These are phyloP conservation scores for Heloderma charlesbogerti DNA, from an alignment of 2,113 vertebrate genomes.

Conservation along the genomic window DNA sequence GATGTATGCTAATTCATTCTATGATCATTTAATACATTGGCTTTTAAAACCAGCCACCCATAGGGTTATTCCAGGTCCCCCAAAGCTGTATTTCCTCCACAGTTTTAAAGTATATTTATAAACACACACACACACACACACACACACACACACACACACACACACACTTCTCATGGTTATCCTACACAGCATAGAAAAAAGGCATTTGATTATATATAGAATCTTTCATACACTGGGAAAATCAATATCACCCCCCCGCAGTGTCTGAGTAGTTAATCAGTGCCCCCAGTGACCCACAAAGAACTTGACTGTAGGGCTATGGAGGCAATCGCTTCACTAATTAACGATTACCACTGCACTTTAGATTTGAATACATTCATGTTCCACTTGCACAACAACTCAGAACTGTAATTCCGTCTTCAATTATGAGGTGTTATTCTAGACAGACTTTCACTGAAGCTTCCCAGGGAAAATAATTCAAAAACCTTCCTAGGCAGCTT, in stretches of 20 bases:
- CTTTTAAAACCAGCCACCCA: background rate
- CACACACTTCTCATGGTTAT: background rate
- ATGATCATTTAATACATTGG: background rate
- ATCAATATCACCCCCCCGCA: background rate
- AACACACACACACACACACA: no score
- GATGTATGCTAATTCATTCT: background rate
- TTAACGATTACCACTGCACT: background rate
- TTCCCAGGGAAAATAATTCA: background rate
- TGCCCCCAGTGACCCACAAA: background rate
- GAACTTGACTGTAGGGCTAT: background rate
- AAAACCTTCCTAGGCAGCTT: background rate
- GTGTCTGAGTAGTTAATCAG: background rate
- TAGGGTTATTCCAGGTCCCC: background rate
- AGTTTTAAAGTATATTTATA: background rate
- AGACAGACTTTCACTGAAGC: background rate
- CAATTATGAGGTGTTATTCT: background rate
- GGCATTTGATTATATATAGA: background rate
- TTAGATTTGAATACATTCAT: background rate
- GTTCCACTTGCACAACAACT: slow-evolving; percentile 6
- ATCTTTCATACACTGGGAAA: background rate
- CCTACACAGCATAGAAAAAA: background rate
- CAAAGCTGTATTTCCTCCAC: background rate
- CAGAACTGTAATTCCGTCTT: slow-evolving; percentile 11
- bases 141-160: no score
- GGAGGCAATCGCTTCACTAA: background rate